Base-by-base conservation (phyloP, 2,888 invertebrate genomes). In the Eubasilissa splendida region DNA sequence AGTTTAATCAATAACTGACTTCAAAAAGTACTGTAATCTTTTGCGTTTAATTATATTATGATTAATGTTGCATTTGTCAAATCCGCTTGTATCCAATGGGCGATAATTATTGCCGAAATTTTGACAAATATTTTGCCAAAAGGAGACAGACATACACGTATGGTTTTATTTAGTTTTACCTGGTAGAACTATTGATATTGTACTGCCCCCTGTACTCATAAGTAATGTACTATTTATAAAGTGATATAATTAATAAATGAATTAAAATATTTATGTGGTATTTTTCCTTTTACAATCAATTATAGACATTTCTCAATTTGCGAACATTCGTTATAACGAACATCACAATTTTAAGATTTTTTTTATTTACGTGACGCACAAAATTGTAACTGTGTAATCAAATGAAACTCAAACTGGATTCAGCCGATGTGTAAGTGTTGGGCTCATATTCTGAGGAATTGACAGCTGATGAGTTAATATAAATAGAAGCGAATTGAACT, bases 171-270 rank as follows among this genome's bases (percentile, higher is more conserved):
- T 71, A 73, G 74, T 66, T 79, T 79, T 79, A 79, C 73, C 56
- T 53, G 68, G 79, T 79, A 74, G 74, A 63, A 73, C 73, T 65
- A 54, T 42, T 74, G 79, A 79, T 75, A 79, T 76, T 82, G 80
- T 82, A 80, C 82, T 82, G 82, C 80, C 82, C 80, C 82, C 80
- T 74, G 71, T 82, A 82, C 80, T 80, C 80, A 80, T 80, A 82
- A 82, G 82, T 82, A 80, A 80, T 82, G 80, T 82, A 82, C 82
- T 82, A 82, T 82, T 80, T 82, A 82, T 82, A 75, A 79, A 82
- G 82, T 80, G 82, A 82, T 82, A 82, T 82, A 77, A 80, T 77
- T 80, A 82, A 82, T 80, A 79, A 79, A 79, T 79, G 63, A 76
- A 63, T 71, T 77, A 54, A 77, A 80, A 80, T 63, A 71, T 59